Evolutionary conservation across 2,113 vertebrate genomes (phyloP).

Genomic region (Aythya baeri): DNA sequence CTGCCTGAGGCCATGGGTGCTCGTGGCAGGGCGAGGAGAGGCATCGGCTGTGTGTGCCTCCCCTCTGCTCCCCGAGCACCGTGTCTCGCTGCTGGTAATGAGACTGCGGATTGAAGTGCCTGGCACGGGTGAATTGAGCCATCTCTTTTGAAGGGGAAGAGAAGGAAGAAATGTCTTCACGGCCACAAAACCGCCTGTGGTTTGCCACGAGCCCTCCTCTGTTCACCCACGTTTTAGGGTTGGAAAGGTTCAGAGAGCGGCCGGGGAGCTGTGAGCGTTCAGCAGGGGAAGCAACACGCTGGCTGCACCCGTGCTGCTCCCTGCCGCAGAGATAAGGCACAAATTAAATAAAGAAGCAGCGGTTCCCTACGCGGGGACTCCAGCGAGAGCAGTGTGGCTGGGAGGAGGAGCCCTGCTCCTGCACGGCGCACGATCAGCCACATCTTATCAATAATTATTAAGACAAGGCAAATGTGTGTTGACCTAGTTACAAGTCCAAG

Average conservation of each 20-base stretch:
- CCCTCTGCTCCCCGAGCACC: rapidly evolving
- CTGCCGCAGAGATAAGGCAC: neutral
- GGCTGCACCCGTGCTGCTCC: rapidly evolving
- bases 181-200: neutral
- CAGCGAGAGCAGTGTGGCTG: rapidly evolving
- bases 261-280: neutral
- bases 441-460: conserved; percentile 71
- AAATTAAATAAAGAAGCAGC: neutral
- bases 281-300: neutral
- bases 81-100: rapidly evolving
- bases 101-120: rapidly evolving
- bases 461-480: conserved; percentile 42
- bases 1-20: neutral
- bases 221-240: rapidly evolving
- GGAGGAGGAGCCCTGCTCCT: neutral
- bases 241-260: rapidly evolving
- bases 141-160: neutral
- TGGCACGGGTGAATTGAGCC: rapidly evolving
- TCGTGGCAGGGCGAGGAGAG: neutral
- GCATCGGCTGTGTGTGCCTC: neutral
- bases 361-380: neutral
- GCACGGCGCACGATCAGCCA: neutral
- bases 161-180: rapidly evolving
- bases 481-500: conserved; percentile 72
- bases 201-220: neutral